Percentiles rank a stretch among this genome's conserved stretches.
Conservation (phyloP, 2,888 invertebrate genomes). For the Caenorhabditis imperialis region DNA sequence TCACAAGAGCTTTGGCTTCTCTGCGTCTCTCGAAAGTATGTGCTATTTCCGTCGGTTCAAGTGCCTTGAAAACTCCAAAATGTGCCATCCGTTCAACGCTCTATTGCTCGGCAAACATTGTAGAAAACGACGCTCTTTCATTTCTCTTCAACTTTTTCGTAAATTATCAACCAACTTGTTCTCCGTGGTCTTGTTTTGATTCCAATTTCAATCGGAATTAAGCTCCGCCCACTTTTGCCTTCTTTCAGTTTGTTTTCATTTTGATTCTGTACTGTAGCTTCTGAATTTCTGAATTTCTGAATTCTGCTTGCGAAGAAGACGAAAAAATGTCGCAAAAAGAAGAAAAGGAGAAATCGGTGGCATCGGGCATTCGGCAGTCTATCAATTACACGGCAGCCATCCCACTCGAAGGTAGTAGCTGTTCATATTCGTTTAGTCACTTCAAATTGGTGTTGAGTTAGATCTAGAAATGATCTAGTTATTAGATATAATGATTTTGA, state of each 20-base stretch:
- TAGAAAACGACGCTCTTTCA: constrained; percentile 16
- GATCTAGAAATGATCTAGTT: no score
- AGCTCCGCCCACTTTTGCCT: background rate
- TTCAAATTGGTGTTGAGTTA: no score
- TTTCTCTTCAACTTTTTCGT: constrained; percentile 8
- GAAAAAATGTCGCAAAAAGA: constrained; percentile 7
- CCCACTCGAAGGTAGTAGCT: constrained; percentile 27
- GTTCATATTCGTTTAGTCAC: no score
- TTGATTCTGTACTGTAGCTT: no score
- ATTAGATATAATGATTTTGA: no score
- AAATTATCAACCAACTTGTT: no score
- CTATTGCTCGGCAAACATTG: constrained; percentile 54
- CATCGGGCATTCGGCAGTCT: constrained; percentile 25
- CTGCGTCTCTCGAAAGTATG: constrained; percentile 10
- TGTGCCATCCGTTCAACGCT: constrained; percentile 29
- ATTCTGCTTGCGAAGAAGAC: no score
- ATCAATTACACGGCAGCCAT: constrained; percentile 30
- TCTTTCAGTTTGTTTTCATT: constrained; percentile 6
- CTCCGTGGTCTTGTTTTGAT: no score
- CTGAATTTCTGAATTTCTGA: constrained; percentile 1
- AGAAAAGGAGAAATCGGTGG: constrained; percentile 21
- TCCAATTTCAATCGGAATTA: constrained; percentile 8
- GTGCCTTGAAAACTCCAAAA: constrained; percentile 38
- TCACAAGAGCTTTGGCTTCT: constrained; percentile 30
- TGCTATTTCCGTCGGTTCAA: constrained; percentile 7